Conservation (phyloP, 2,113 vertebrate species). For the Ceratotherium simum region DNA sequence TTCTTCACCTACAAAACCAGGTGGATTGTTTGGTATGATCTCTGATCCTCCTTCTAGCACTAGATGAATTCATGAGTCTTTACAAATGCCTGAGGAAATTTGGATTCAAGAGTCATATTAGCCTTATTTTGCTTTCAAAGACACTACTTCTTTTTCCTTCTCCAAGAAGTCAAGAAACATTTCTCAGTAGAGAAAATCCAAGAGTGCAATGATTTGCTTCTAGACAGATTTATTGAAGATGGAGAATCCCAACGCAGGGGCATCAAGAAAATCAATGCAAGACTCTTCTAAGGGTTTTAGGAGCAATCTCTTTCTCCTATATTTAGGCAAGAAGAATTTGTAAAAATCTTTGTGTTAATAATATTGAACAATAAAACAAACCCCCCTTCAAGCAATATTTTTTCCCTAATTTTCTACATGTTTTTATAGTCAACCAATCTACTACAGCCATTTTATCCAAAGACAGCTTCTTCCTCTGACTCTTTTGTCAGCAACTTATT, state of each 20-base stretch:
- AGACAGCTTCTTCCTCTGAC: background rate
- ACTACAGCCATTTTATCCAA: background rate
- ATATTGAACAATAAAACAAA: slow-evolving; percentile 45
- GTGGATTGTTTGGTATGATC: background rate
- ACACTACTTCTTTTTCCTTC: background rate
- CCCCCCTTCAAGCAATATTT: background rate
- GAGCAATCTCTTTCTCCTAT: background rate
- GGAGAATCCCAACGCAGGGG: slow-evolving; percentile 8
- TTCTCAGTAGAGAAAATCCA: slow-evolving; percentile 70
- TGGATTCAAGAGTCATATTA: slow-evolving; percentile 32
- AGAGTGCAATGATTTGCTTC: background rate
- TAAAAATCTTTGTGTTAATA: background rate
- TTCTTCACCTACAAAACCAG: background rate
- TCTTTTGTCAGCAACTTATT: slow-evolving; percentile 24
- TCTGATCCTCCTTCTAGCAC: background rate
- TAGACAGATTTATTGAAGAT: slow-evolving; percentile 61
- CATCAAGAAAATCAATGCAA: slow-evolving; percentile 65
- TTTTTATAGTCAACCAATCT: background rate
- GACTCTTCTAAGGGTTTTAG: background rate
- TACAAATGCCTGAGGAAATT: slow-evolving; percentile 23
- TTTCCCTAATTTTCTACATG: background rate
- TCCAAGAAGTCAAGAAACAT: slow-evolving; percentile 30
- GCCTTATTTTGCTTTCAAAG: slow-evolving; percentile 25
- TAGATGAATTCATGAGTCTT: background rate
- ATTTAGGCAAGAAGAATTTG: slow-evolving; percentile 22